phyloP scores from a whole-genome alignment of 1,140 invertebrate species.

The Pachyrhynchus sulphureomaculatus region DNA sequence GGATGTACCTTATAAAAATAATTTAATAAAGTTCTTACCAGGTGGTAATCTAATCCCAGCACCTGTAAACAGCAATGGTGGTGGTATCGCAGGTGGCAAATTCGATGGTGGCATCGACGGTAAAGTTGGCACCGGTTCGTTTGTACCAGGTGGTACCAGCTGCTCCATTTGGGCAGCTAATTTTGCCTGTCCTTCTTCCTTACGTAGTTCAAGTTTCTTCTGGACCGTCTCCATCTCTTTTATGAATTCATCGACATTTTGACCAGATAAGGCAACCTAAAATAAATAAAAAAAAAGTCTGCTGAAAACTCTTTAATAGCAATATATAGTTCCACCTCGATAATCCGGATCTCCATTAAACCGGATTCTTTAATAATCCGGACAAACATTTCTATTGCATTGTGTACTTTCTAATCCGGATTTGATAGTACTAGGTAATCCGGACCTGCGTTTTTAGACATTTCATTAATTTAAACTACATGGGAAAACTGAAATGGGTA shows the following conservation, averaged over 20 bases:
- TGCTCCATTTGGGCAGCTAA: slow-evolving; percentile 44
- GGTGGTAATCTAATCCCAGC: slow-evolving; percentile 58
- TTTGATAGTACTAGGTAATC: too few relatives aligned
- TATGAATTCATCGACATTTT: slow-evolving; percentile 91
- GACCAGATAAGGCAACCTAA: slow-evolving; percentile 69
- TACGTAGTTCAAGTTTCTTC: slow-evolving; percentile 68
- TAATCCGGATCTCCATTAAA: too few relatives aligned
- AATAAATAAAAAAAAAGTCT: not conserved
- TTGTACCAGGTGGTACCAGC: slow-evolving; percentile 43
- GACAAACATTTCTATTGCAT: too few relatives aligned
- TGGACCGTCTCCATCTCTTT: slow-evolving; percentile 87
- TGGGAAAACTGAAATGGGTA: too few relatives aligned
- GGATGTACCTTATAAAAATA: too few relatives aligned
- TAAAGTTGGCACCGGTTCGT: slow-evolving; percentile 41
- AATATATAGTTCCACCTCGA: too few relatives aligned
- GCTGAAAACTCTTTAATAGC: too few relatives aligned
- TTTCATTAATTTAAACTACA: too few relatives aligned
- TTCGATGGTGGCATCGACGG: slow-evolving; percentile 58
- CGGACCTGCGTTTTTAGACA: too few relatives aligned
- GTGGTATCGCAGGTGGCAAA: slow-evolving; percentile 53
- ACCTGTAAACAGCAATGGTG: slow-evolving; percentile 57
- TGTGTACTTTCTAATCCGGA: too few relatives aligned
- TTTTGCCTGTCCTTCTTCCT: slow-evolving; percentile 63
- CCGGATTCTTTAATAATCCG: too few relatives aligned
- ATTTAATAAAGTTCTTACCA: too few relatives aligned